Evolutionary conservation across 2,888 invertebrate species (phyloP), one percentile per base, ranked within the genome.

Genomic region (Aproaerema taeniolella): DNA sequence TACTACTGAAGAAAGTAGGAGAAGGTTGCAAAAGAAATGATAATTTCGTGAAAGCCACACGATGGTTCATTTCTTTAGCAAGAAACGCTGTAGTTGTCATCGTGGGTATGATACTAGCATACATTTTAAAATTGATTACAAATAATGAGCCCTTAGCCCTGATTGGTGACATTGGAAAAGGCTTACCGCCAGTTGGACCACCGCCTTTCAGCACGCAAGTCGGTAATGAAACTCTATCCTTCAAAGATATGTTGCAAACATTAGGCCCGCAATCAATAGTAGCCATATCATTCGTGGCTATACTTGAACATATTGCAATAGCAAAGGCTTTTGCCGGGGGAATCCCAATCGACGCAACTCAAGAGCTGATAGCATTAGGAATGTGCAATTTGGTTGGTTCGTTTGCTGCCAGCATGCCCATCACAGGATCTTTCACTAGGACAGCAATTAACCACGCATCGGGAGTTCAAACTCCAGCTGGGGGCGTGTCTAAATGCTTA

Each of bases 311-410:
- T 47, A 88, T 94, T 5, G 92, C 93, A 0, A 92, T 94, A 42
- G 90, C 91, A 0, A 93, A 93, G 71, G 90, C 93, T 2, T 94
- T 94, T 61, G 93, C 94, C 1, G 92, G 91, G 58, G 94, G 94
- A 2, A 91, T 90, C 60, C 88, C 90, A 9, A 85, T 97, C 26
- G 93, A 97, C 66, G 94, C 96, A 0, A 95, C 94, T 15, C 97
- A 97, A 81, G 97, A 98, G 80, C 91, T 98, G 90, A 86, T 97
- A 39, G 95, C 97, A 0, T 78, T 97, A 30, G 95, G 95, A n/a
- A 55, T 94, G 1, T 92, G 94, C 54, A 97, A 97, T 66, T 81
- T 97, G 10, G 64, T 93, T 38, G 94, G 95, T 31, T 93, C 95
- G 14, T 96, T 96, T 68, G 91, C 94, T 4, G 89, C 90, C 16